Percentiles rank a stretch among this genome's conserved stretches.
phyloP scores from a whole-genome alignment of 2,797 vertebrate genomes.

The Petrocephalus schoutedeni region DNA sequence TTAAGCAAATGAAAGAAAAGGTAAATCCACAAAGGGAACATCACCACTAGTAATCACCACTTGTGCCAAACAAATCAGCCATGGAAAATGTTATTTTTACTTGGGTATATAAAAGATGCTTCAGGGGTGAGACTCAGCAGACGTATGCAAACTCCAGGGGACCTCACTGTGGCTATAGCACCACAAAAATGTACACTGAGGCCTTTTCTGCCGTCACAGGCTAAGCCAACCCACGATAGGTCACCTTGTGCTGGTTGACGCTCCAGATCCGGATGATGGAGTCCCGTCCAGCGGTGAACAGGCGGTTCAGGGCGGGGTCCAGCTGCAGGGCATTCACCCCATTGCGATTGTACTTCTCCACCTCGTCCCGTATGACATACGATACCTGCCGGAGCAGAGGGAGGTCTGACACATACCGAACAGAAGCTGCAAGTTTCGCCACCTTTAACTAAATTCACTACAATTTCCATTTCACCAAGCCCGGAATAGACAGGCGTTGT shows the following conservation, averaged over 20 bases:
- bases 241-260: conserved; percentile 96
- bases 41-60: not conserved
- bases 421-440: not conserved
- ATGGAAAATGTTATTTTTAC: not conserved
- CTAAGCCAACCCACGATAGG: not conserved
- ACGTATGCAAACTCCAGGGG: not conserved
- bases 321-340: conserved; percentile 95
- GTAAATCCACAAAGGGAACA: not conserved
- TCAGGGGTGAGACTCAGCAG: not conserved
- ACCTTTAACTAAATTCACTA: not conserved
- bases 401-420: not conserved
- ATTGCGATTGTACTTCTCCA: conserved; percentile 95
- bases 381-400: conserved; percentile 74
- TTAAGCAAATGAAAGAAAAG: not conserved
- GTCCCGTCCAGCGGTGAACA: conserved; percentile 93
- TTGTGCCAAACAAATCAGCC: not conserved
- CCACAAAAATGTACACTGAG: not conserved
- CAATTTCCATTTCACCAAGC: not conserved
- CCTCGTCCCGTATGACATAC: conserved; percentile 97
- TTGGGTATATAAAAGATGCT: conserved; percentile 5
- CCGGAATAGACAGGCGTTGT: not conserved
- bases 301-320: conserved; percentile 87
- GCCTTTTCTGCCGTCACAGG: not conserved
- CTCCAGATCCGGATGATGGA: conserved; percentile 99
- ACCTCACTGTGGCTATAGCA: not conserved